Percentiles rank a stretch among this genome's conserved stretches.
Conservation (phyloP, 2,113 vertebrate genomes). For the Odocoileus hemionus region DNA sequence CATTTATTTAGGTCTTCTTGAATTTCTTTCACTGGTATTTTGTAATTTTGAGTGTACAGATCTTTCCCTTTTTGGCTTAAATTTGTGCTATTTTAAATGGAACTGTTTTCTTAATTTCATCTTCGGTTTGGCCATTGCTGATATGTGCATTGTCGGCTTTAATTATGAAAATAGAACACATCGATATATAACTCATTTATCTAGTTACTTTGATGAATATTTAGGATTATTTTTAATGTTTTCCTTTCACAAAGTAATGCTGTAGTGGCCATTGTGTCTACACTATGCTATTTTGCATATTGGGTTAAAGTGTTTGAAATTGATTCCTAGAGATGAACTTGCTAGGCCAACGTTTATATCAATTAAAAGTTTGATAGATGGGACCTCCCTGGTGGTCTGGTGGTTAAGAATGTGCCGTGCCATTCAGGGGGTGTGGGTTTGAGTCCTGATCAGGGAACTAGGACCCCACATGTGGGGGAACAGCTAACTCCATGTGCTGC, state of each 20-base stretch:
- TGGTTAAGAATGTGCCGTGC: neutral
- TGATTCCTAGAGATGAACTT: neutral
- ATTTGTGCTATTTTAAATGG: neutral
- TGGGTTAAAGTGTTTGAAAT: neutral
- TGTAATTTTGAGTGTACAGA: neutral
- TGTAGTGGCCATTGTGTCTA: neutral
- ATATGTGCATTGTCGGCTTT: neutral
- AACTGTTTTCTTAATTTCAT: neutral
- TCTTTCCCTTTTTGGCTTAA: neutral
- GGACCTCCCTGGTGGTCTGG: neutral
- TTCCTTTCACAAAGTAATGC: neutral
- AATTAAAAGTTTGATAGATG: neutral
- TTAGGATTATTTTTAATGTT: neutral
- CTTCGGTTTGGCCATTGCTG: neutral
- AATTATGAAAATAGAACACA: neutral
- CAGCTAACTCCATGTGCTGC: neutral
- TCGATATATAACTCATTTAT: neutral
- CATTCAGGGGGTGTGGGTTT: neutral
- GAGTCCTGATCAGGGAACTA: neutral
- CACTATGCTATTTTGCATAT: neutral
- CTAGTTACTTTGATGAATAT: neutral
- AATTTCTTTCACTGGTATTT: neutral
- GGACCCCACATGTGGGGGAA: accelerated
- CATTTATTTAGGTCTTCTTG: neutral
- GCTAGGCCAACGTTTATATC: neutral